Evolutionary conservation across 1,140 invertebrate species (phyloP).

Genomic region (Procambarus clarkii): DNA sequence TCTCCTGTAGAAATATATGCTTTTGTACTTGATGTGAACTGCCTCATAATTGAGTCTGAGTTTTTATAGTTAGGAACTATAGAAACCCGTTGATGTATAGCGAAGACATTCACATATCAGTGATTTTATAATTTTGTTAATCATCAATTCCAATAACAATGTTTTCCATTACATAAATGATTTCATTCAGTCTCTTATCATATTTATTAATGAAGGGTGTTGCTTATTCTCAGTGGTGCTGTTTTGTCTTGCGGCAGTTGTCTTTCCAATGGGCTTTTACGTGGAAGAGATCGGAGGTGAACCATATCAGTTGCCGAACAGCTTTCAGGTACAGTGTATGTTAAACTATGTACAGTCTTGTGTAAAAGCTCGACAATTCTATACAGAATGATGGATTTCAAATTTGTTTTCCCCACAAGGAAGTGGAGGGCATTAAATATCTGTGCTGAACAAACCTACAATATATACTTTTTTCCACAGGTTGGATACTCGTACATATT

Average conservation of each 20-base stretch:
- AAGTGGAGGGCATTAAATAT: too few relatives aligned
- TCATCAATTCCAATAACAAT: not conserved
- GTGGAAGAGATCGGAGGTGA: conserved; percentile 96
- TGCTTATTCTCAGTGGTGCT: conserved; percentile 86
- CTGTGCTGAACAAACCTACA: too few relatives aligned
- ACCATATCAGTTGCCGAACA: conserved; percentile 95
- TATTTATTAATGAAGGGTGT: not conserved
- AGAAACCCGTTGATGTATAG: too few relatives aligned
- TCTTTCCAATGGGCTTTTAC: conserved; percentile 97
- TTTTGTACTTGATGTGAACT: too few relatives aligned
- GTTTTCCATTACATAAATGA: not conserved
- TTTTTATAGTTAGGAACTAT: too few relatives aligned
- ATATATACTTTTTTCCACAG: conserved; percentile 77
- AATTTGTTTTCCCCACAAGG: too few relatives aligned
- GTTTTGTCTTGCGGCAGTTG: conserved; percentile 95
- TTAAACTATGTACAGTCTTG: not conserved
- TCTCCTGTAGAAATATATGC: too few relatives aligned
- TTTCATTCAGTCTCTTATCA: not conserved
- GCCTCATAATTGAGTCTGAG: too few relatives aligned
- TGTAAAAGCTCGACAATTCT: too few relatives aligned
- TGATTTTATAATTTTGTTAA: not conserved
- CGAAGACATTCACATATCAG: too few relatives aligned
- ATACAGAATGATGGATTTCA: too few relatives aligned
- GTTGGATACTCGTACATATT: conserved; percentile 97
- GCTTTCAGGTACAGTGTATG: conserved; percentile 81